Base-by-base conservation (phyloP, 1,140 invertebrate species). In the Leptoteleia sp. region DNA sequence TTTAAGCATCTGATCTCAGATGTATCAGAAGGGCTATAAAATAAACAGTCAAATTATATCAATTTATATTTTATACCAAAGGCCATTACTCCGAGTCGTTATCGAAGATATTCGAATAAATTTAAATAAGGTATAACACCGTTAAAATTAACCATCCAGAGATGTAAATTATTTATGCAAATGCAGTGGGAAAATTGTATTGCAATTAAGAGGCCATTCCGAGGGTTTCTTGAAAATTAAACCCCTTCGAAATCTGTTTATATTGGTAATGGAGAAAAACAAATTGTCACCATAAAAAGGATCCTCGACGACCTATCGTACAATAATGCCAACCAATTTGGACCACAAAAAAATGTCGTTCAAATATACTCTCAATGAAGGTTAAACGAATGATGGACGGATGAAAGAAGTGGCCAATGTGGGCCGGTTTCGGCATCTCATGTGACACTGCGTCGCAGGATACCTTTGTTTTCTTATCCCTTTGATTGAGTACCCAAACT, bases 351-450 rank as follows among this genome's bases (percentile, higher is more conserved):
- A 59, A 45, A 45, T 45, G 62, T 65, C 71, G 71, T 55, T 75
- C 42, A 52, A 57, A 75, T 42, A 22, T 6, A 57, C 11, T 27
- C 45, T 59, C 71, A 75, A 42, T 59, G 47, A 55, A 57, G 61
- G 59, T 83, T 82, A 80, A 82, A 68, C 76, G 81, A 79, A 79
- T 89, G 89, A 90, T 86, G 81, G 89, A 90, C 88, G 85, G 83
- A 79, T 90, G 85, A 90, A 89, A 87, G 88, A 89, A 89, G 89
- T 90, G 89, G 89, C 89, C 87, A 90, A 90, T 89, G 83, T 90
- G 88, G 89, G 89, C 77, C 84, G 88, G 83, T 87, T 87, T 87
- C 86, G 82, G 82, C 86, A 85, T 90, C 86, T 89, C 89, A 79
- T 84, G 85, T 89, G 89, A 89, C 89, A 89, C 52, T 80, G 81